Evolutionary conservation across 1,140 invertebrate species (phyloP).

Genomic region (Laodelphax striatellus): DNA sequence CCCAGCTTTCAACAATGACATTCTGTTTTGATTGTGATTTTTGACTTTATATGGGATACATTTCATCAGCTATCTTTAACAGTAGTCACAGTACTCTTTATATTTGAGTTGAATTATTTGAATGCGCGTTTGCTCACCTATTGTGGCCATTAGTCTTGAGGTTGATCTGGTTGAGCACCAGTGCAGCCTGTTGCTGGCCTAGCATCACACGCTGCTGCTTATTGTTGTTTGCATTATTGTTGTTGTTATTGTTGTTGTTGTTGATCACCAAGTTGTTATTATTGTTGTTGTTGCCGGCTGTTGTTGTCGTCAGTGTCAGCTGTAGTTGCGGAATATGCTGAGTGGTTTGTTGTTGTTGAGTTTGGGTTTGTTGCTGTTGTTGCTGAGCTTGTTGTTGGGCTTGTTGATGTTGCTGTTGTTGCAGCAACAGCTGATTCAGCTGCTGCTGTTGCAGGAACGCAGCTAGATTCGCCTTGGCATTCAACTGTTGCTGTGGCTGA

Average conservation of each 20-base stretch:
- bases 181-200: conserved; percentile 22
- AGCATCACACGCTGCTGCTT: conserved; percentile 18
- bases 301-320: conserved; percentile 38
- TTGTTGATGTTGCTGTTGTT: conserved; percentile 38
- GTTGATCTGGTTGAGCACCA: conserved; percentile 33
- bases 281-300: conserved; percentile 38
- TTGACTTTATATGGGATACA: no score
- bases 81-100: no score
- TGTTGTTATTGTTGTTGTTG: conserved; percentile 21
- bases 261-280: conserved; percentile 13
- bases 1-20: no score
- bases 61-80: no score
- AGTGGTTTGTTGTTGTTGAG: no score
- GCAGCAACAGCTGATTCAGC: conserved; percentile 34
- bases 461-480: conserved; percentile 40
- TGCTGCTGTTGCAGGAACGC: conserved; percentile 39
- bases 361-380: conserved; percentile 22
- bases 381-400: conserved; percentile 16
- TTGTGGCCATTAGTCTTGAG: conserved; percentile 12
- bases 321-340: conserved; percentile 34
- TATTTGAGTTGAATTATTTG: no score
- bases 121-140: not conserved
- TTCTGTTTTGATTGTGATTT: no score
- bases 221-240: conserved; percentile 20
- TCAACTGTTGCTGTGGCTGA: conserved; percentile 24